Evolutionary conservation across 2,113 vertebrate species (phyloP).

Genomic region (Callaeas wilsoni): DNA sequence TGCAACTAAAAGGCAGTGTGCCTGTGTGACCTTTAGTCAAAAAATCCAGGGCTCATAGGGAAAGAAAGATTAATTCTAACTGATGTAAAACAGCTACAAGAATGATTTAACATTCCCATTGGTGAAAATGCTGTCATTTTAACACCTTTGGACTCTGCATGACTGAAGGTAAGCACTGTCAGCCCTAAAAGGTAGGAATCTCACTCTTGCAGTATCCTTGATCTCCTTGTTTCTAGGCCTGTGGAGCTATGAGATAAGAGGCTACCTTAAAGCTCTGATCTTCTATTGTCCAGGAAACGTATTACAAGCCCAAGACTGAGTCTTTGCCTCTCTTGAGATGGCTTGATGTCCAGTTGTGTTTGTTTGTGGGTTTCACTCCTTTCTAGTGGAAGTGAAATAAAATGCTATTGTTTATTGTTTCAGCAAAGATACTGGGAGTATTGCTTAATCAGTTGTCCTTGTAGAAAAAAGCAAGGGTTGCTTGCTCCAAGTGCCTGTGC

Average conservation of each 20-base stretch:
- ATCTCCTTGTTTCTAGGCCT: not conserved
- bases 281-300: not conserved
- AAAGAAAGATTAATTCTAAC: constrained; percentile 9
- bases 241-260: not conserved
- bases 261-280: not conserved
- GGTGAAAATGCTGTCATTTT: not conserved
- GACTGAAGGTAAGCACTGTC: not conserved
- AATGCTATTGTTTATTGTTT: not conserved
- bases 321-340: not conserved
- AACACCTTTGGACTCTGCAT: not conserved
- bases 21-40: constrained; percentile 18
- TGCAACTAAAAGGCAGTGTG: not conserved
- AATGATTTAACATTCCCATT: not conserved
- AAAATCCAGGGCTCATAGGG: not conserved
- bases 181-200: not conserved
- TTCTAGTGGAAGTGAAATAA: not conserved
- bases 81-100: constrained; percentile 4
- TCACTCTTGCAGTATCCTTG: not conserved
- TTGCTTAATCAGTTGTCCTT: not conserved
- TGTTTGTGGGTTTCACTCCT: not conserved
- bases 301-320: not conserved
- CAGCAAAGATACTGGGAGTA: not conserved
- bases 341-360: not conserved
- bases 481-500: not conserved
- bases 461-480: not conserved